These are phyloP conservation scores for Mus caroli DNA, from an alignment of 2,797 vertebrate species.

Conservation along the genomic window DNA sequence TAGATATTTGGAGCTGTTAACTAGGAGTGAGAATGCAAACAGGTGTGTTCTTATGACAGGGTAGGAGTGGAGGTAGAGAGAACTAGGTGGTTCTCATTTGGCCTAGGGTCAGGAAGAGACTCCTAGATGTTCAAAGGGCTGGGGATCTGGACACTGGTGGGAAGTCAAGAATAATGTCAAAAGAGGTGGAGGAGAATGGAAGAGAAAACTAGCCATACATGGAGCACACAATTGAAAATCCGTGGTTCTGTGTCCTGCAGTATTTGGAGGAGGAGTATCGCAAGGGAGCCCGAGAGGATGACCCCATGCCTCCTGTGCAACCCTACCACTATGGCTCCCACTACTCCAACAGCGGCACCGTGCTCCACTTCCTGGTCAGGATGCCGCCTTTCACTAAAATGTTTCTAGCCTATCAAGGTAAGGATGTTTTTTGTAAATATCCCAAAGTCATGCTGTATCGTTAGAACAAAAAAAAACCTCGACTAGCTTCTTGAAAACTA, in stretches of 20 bases:
- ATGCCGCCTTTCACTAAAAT: slow-evolving; percentile 99
- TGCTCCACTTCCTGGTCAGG: slow-evolving; percentile 98
- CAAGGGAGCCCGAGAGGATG: slow-evolving; percentile 97
- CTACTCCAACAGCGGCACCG: slow-evolving; percentile 99
- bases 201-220: not conserved
- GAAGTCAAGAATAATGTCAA: not conserved
- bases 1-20: not conserved
- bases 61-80: not conserved
- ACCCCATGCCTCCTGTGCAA: slow-evolving; percentile 99
- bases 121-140: not conserved
- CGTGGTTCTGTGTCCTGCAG: slow-evolving; percentile 84
- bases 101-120: not conserved
- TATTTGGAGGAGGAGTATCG: slow-evolving; percentile 98
- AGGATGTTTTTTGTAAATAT: not conserved
- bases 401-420: slow-evolving; percentile 99
- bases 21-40: not conserved
- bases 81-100: not conserved
- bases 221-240: not conserved
- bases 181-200: not conserved
- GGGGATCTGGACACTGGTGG: not conserved
- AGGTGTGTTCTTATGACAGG: not conserved
- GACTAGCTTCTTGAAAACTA: not conserved
- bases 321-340: slow-evolving; percentile 99
- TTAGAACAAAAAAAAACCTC: not conserved
- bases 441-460: not conserved